Conservation (phyloP, 2,797 vertebrate genomes). For the Hylomyscus alleni region DNA sequence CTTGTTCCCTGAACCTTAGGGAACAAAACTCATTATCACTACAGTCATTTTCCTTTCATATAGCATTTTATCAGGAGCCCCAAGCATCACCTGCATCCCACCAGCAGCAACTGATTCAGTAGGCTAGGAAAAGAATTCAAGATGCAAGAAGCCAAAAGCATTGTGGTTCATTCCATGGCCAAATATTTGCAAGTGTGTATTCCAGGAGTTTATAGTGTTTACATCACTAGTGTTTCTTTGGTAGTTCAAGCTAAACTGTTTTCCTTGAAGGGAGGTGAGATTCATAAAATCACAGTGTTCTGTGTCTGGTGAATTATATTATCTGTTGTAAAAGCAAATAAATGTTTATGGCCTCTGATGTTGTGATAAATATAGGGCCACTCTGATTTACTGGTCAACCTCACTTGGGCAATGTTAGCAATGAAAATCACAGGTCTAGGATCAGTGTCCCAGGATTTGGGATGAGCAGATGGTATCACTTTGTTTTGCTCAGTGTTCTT, state of each 20-base stretch:
- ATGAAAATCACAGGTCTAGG: neutral
- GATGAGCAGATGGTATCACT: too few relatives aligned
- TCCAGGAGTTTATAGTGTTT: neutral
- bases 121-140: neutral
- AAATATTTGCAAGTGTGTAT: accelerated
- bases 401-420: neutral
- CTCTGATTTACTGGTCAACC: neutral
- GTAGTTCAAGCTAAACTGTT: neutral
- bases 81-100: neutral
- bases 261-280: neutral
- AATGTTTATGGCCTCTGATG: neutral
- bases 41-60: neutral
- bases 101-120: neutral
- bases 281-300: neutral
- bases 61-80: neutral
- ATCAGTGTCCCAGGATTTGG: neutral
- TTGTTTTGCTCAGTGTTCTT: neutral
- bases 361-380: neutral
- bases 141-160: neutral
- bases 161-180: neutral
- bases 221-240: too few relatives aligned
- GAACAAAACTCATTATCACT: neutral
- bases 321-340: neutral
- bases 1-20: neutral
- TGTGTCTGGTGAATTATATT: neutral